Conservation (phyloP, 2,888 invertebrate genomes). For the Drosophila subsilvestris region DNA sequence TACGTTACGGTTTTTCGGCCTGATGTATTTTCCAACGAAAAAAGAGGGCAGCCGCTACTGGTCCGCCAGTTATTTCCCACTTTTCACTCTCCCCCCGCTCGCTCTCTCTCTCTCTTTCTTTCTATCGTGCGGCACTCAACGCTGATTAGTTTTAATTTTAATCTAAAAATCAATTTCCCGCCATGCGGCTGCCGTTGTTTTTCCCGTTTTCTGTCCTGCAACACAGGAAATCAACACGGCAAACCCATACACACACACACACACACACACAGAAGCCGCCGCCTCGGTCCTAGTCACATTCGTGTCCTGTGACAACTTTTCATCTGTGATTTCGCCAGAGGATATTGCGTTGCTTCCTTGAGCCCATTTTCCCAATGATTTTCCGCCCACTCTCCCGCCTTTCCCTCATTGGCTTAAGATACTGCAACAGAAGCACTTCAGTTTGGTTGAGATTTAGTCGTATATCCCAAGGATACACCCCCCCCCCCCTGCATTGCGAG, state of each 20-base stretch:
- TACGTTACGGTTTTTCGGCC: constrained; percentile 76
- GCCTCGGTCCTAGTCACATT: constrained; percentile 19
- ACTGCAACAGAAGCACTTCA: constrained; percentile 71
- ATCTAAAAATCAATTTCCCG: constrained; percentile 82
- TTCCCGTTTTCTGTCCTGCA: constrained; percentile 64
- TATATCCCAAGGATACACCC: not conserved
- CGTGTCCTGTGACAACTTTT: constrained; percentile 65
- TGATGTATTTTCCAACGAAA: constrained; percentile 68
- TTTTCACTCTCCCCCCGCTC: not conserved
- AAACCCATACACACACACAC: constrained; percentile 36
- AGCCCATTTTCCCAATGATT: constrained; percentile 2
- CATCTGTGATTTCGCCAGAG: constrained; percentile 69
- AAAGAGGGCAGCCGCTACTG: constrained; percentile 37
- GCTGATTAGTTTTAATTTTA: constrained; percentile 82
- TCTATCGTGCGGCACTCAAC: constrained; percentile 65
- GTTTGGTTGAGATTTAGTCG: constrained; percentile 48
- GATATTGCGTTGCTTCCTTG: constrained; percentile 62
- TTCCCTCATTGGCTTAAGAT: constrained; percentile 63
- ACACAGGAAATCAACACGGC: constrained; percentile 78
- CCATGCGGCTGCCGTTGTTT: constrained; percentile 53
- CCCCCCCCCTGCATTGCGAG: constrained; percentile 38
- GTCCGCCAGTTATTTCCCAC: constrained; percentile 21
- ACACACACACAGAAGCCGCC: constrained; percentile 8
- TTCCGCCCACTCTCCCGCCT: constrained; percentile 16
- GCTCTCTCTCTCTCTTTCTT: not conserved